Conservation (phyloP, 1,140 invertebrate species). For the Drosophila sturtevanti region DNA sequence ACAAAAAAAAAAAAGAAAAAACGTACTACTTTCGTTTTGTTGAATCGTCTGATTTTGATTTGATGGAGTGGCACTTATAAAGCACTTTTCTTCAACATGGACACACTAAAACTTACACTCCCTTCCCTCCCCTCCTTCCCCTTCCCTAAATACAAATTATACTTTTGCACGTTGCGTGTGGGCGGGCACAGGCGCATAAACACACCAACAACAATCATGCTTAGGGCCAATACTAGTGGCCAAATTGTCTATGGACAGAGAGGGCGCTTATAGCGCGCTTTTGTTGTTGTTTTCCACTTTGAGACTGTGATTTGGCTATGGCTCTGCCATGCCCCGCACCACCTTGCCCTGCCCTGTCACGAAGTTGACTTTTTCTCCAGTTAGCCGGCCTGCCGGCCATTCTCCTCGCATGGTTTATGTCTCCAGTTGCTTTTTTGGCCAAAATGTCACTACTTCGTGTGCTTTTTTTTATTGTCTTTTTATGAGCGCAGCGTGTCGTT, state of each 20-base stretch:
- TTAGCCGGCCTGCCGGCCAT: not conserved
- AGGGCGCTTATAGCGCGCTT: conserved; percentile 15
- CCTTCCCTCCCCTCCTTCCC: not conserved
- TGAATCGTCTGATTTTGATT: conserved; percentile 67
- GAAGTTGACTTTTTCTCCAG: conserved; percentile 31
- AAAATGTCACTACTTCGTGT: conserved; percentile 65
- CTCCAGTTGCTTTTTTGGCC: conserved; percentile 59
- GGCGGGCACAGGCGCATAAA: conserved; percentile 33
- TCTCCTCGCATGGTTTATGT: conserved; percentile 48
- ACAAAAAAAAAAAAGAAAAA: conserved; percentile 31
- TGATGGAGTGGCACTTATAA: conserved; percentile 74
- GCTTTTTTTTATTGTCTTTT: conserved; percentile 72
- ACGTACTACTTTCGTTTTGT: conserved; percentile 77
- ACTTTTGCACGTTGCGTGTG: conserved; percentile 52
- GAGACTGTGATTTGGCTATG: conserved; percentile 66
- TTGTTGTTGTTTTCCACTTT: conserved; percentile 66
- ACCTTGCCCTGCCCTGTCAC: too few relatives aligned
- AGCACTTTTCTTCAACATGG: conserved; percentile 61
- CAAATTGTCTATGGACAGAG: conserved; percentile 71
- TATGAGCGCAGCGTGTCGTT: conserved; percentile 74
- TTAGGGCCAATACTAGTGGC: conserved; percentile 28
- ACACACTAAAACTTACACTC: conserved; percentile 22
- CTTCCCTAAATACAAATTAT: conserved; percentile 30
- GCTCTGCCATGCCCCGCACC: too few relatives aligned
- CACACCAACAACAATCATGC: conserved; percentile 10